Evolutionary conservation across 2,113 vertebrate genomes (phyloP).

Genomic region (Petaurus breviceps): DNA sequence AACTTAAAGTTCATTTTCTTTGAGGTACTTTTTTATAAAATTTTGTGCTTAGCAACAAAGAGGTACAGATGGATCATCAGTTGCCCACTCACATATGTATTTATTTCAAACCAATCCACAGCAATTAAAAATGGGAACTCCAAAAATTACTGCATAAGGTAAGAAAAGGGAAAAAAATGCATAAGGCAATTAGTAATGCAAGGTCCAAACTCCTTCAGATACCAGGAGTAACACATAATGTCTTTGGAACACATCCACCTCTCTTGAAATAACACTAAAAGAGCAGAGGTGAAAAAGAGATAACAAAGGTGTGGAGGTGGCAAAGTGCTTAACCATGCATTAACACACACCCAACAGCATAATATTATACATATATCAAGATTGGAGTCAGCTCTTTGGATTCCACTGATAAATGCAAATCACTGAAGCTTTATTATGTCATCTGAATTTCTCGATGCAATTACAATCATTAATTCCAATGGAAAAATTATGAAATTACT

Average conservation of each 20-base stretch:
- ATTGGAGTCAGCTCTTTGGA: background rate
- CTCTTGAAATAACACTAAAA: conserved; percentile 52
- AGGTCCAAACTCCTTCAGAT: conserved; percentile 40
- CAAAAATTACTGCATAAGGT: conserved; percentile 37
- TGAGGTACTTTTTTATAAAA: conserved; percentile 51
- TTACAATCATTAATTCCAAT: conserved; percentile 35
- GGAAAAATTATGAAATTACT: conserved; percentile 54
- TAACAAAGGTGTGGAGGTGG: conserved; percentile 14
- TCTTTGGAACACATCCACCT: conserved; percentile 10
- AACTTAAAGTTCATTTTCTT: conserved; percentile 48
- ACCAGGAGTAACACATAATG: conserved; percentile 29
- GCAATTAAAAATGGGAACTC: conserved; percentile 38
- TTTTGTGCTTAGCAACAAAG: conserved; percentile 66
- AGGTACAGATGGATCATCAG: conserved; percentile 40
- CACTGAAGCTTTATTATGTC: conserved; percentile 7
- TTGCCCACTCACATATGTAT: conserved; percentile 38
- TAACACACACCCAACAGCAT: background rate
- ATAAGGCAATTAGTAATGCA: conserved; percentile 38
- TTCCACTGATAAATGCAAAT: background rate
- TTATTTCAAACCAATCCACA: conserved; percentile 58
- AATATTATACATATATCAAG: background rate
- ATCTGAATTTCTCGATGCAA: conserved; percentile 31
- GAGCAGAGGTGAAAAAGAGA: background rate
- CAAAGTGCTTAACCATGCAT: background rate
- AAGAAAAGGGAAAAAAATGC: conserved; percentile 27